A percentile compares a stretch with the other conserved stretches of the same genome.
These are phyloP conservation scores for Pseudomyrmex gracilis DNA, from an alignment of 1,140 invertebrate genomes.

Conservation along the genomic window DNA sequence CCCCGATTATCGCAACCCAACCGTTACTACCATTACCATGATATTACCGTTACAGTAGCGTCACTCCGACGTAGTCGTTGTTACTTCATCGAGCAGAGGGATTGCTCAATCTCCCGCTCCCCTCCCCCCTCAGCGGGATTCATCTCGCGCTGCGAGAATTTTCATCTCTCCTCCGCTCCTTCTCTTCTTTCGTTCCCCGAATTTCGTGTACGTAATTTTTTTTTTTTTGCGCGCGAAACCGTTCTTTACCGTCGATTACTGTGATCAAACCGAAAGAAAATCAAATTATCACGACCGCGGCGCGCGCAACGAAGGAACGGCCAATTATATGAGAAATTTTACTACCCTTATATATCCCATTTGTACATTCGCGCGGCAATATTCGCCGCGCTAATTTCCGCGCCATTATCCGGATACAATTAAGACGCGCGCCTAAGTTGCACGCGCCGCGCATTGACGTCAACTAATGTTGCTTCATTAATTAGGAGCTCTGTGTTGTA, in stretches of 20 bases:
- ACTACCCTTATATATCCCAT: neutral
- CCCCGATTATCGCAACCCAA: slow-evolving; percentile 41
- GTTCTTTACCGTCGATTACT: slow-evolving; percentile 42
- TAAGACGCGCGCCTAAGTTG: neutral
- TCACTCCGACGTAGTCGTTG: slow-evolving; percentile 42
- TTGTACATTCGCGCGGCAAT: slow-evolving; percentile 36
- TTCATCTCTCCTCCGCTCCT: neutral
- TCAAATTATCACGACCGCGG: slow-evolving; percentile 26
- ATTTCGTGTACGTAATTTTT: neutral
- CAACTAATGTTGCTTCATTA: slow-evolving; percentile 7
- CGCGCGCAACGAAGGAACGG: neutral
- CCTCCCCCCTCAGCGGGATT: slow-evolving; percentile 16
- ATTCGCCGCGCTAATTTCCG: slow-evolving; percentile 49
- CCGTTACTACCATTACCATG: slow-evolving; percentile 31
- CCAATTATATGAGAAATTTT: slow-evolving; percentile 28
- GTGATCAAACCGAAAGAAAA: slow-evolving; percentile 30
- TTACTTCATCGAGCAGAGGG: slow-evolving; percentile 56
- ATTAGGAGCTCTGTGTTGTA: slow-evolving; percentile 1
- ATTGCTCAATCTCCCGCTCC: slow-evolving; percentile 50
- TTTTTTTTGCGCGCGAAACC: slow-evolving; percentile 38
- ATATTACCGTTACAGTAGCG: slow-evolving; percentile 69
- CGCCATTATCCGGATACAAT: neutral
- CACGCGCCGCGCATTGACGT: neutral
- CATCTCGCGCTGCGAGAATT: slow-evolving; percentile 48
- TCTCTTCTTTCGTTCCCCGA: neutral